These are phyloP conservation scores for Erannis defoliaria DNA, from an alignment of 2,888 invertebrate species.

Conservation along the genomic window DNA sequence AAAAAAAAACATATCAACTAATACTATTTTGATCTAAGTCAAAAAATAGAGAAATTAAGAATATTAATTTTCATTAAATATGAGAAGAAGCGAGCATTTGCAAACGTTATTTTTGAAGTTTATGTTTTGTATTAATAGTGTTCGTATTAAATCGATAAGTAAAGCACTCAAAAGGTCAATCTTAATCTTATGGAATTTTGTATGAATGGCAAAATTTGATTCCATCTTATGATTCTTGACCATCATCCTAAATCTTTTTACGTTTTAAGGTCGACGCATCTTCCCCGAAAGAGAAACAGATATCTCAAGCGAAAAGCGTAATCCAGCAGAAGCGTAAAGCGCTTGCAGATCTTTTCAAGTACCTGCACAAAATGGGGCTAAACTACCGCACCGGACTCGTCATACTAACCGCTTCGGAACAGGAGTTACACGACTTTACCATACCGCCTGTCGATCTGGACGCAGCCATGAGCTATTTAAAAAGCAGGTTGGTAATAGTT, in stretches of 20 bases:
- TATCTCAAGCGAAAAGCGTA: constrained; percentile 92
- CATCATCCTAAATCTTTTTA: not conserved
- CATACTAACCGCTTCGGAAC: constrained; percentile 79
- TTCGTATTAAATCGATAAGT: no score
- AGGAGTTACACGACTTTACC: constrained; percentile 87
- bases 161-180: no score
- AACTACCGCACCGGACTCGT: constrained; percentile 93
- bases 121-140: no score
- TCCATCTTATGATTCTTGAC: not conserved
- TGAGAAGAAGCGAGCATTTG: no score
- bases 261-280: constrained; percentile 81
- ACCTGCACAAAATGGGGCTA: constrained; percentile 90
- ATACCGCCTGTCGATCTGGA: constrained; percentile 90
- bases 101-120: no score
- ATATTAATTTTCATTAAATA: no score
- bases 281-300: constrained; percentile 90
- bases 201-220: not conserved
- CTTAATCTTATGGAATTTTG: no score
- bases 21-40: no score
- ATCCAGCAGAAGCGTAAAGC: constrained; percentile 95
- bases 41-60: no score
- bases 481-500: constrained; percentile 72
- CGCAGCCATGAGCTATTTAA: constrained; percentile 85
- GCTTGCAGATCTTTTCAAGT: constrained; percentile 94
- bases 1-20: no score